Evolutionary conservation across 1,140 invertebrate species (phyloP).

Genomic region (Mylabris phalerata): DNA sequence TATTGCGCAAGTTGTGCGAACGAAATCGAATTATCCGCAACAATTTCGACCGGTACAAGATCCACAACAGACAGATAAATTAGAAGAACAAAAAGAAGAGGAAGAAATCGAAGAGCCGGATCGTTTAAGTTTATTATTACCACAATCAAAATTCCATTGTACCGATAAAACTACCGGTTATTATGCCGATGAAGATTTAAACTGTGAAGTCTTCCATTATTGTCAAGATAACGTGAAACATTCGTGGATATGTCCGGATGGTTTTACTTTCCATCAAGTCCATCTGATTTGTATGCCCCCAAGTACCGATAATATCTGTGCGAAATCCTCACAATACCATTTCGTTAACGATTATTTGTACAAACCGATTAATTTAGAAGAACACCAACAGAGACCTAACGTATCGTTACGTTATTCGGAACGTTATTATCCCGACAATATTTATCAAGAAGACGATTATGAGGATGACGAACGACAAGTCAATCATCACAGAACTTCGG

Average conservation of each 20-base stretch:
- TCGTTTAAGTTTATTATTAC: slow-evolving; percentile 67
- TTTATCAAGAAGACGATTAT: slow-evolving; percentile 61
- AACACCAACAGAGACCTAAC: slow-evolving; percentile 72
- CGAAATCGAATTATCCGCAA: neutral
- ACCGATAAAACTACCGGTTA: slow-evolving; percentile 76
- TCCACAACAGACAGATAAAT: neutral
- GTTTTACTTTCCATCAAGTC: slow-evolving; percentile 87
- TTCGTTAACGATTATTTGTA: slow-evolving; percentile 92
- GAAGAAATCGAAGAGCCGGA: slow-evolving; percentile 81
- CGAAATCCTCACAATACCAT: slow-evolving; percentile 81
- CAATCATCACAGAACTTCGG: slow-evolving; percentile 38
- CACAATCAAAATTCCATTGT: slow-evolving; percentile 79
- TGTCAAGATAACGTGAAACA: slow-evolving; percentile 85
- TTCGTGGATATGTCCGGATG: slow-evolving; percentile 89
- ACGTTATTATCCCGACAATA: slow-evolving; percentile 69
- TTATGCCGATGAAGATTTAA: slow-evolving; percentile 82
- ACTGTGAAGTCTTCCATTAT: slow-evolving; percentile 91
- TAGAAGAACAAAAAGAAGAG: slow-evolving; percentile 44
- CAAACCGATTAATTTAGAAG: slow-evolving; percentile 76
- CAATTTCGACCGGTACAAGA: slow-evolving; percentile 1
- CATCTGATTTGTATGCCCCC: slow-evolving; percentile 91
- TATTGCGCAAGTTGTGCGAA: no score
- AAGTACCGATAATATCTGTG: slow-evolving; percentile 80
- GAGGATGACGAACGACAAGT: slow-evolving; percentile 44
- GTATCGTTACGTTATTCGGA: slow-evolving; percentile 79